Evolutionary conservation across 2,888 invertebrate species (phyloP).

Genomic region (Melolontha melolontha): DNA sequence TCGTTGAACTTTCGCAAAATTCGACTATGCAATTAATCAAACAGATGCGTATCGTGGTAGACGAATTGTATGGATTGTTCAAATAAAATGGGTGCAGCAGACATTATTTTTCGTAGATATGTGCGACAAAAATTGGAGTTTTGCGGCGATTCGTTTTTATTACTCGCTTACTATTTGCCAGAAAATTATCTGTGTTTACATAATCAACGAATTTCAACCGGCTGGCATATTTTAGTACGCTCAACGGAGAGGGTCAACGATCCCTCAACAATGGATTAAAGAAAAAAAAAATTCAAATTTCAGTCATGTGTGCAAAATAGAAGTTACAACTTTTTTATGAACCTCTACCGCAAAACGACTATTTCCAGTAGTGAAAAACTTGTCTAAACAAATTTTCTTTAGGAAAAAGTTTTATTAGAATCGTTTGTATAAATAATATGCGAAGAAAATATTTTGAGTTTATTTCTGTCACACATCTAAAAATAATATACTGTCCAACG

Average conservation of each 20-base stretch:
- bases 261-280: neutral
- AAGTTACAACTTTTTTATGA: slow-evolving; percentile 3
- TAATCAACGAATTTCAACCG: slow-evolving; percentile 21
- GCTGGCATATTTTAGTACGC: slow-evolving; percentile 16
- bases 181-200: slow-evolving; percentile 35
- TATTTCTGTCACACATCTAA: no score
- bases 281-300: neutral
- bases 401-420: no score
- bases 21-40: slow-evolving; percentile 15
- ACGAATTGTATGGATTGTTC: neutral
- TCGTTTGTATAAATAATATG: no score
- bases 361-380: no score
- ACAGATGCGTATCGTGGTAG: slow-evolving; percentile 14
- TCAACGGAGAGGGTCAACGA: neutral
- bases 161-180: slow-evolving; percentile 1
- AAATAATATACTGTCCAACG: no score
- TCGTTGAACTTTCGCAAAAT: slow-evolving; percentile 23
- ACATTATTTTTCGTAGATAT: no score
- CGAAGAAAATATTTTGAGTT: no score
- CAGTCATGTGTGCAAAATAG: neutral
- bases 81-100: slow-evolving; percentile 1
- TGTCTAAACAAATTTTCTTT: no score
- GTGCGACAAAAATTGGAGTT: no score
- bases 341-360: neutral
- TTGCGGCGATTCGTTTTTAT: no score